phyloP scores from a whole-genome alignment of 2,888 invertebrate species.

The Acleris laterana region DNA sequence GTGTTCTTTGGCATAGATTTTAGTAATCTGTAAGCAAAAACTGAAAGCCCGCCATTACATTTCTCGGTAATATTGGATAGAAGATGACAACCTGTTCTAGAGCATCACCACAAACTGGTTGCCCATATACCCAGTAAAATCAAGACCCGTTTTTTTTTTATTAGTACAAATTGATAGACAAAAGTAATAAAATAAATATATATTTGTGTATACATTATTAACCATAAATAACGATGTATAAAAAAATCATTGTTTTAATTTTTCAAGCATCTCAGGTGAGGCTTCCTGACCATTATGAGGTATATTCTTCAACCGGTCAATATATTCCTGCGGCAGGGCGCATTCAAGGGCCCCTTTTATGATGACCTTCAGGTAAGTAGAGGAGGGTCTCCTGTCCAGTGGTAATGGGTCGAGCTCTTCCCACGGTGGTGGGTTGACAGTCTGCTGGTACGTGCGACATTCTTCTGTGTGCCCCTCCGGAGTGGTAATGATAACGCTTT shows the following conservation, averaged over 20 bases:
- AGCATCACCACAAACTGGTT: too few species aligned
- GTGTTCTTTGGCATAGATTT: too few species aligned
- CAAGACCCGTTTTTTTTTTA: too few species aligned
- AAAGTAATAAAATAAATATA: too few species aligned
- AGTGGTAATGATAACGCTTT: constrained; percentile 85
- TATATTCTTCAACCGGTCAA: constrained; percentile 87
- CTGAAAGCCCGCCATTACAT: too few species aligned
- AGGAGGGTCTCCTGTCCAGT: constrained; percentile 88
- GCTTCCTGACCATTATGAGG: constrained; percentile 89
- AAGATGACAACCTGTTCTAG: too few species aligned
- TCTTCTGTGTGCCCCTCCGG: constrained; percentile 74
- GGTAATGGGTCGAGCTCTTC: constrained; percentile 80
- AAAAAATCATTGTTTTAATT: constrained; percentile 52
- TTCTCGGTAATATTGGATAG: too few species aligned
- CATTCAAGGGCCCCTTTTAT: constrained; percentile 90
- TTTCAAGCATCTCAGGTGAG: constrained; percentile 65
- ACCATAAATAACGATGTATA: constrained; percentile 19
- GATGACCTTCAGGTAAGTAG: constrained; percentile 88
- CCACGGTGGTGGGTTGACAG: constrained; percentile 78
- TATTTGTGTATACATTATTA: too few species aligned
- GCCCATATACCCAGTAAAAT: too few species aligned
- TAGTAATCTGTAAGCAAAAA: too few species aligned
- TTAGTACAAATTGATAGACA: too few species aligned
- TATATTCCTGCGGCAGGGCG: constrained; percentile 90
- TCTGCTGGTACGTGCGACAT: constrained; percentile 89